Percentiles rank a stretch among this genome's conserved stretches.
Conservation (phyloP, 2,113 vertebrate species). For the Poecilia latipinna region DNA sequence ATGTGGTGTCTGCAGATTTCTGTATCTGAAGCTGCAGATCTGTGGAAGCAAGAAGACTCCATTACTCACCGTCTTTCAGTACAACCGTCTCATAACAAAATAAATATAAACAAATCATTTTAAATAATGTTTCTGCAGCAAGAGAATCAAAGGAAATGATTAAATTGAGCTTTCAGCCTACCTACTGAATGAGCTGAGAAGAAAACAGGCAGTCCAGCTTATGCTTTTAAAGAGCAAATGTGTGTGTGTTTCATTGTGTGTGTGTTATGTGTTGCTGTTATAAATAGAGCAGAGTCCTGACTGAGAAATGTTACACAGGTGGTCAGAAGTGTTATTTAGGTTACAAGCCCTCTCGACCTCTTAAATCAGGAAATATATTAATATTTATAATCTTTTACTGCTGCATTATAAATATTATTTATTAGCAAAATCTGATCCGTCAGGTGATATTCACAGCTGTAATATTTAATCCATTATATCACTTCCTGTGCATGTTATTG, state of each 20-base stretch:
- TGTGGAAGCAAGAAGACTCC: constrained; percentile 16
- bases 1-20: constrained; percentile 22
- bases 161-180: background rate
- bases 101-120: constrained; percentile 2
- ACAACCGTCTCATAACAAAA: background rate
- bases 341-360: constrained; percentile 26
- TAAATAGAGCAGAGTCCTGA: constrained; percentile 57
- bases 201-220: constrained; percentile 27
- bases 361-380: constrained; percentile 6
- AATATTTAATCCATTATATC: background rate
- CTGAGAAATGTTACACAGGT: constrained; percentile 56
- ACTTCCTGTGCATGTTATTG: background rate
- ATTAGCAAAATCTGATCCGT: constrained; percentile 18
- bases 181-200: constrained; percentile 7
- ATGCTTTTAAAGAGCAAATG: constrained; percentile 28
- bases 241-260: constrained; percentile 26
- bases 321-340: constrained; percentile 54
- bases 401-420: no score
- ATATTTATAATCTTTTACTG: background rate
- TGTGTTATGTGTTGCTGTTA: constrained; percentile 40
- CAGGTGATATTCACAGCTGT: constrained; percentile 16
- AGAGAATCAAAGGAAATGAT: background rate
- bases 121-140: background rate
- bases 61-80: background rate
- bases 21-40: constrained; percentile 11